These are phyloP conservation scores for Oxystoma pomonae DNA, from an alignment of 2,888 invertebrate genomes.

Conservation along the genomic window DNA sequence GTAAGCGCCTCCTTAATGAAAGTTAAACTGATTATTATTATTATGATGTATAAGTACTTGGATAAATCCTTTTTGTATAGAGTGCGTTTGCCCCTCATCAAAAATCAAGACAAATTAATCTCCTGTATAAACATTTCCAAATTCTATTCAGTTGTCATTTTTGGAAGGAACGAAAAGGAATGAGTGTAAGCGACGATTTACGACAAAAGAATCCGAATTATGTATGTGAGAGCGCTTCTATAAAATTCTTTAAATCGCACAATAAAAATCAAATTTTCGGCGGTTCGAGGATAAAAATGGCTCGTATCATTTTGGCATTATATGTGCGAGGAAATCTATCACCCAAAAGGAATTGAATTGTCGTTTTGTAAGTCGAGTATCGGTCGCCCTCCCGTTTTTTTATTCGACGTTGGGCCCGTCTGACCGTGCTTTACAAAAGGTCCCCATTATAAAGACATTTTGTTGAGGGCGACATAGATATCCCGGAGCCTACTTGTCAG, in stretches of 20 bases:
- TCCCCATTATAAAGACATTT: constrained; percentile 42
- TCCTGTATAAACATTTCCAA: constrained; percentile 11
- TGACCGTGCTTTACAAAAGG: constrained; percentile 41
- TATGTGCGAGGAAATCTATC: constrained; percentile 42
- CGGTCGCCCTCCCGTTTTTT: constrained; percentile 41
- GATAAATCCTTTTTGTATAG: not conserved
- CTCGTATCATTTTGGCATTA: constrained; percentile 48
- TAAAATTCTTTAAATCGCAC: constrained; percentile 27
- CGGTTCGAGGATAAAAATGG: constrained; percentile 25
- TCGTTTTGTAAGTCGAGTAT: constrained; percentile 35
- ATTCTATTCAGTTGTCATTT: constrained; percentile 14
- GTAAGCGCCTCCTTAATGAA: no score
- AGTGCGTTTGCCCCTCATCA: constrained; percentile 10
- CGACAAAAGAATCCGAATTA: not conserved
- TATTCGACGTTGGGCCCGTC: constrained; percentile 42
- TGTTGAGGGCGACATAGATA: constrained; percentile 44
- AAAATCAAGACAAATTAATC: constrained; percentile 13
- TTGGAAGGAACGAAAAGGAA: no score
- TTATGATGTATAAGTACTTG: no score
- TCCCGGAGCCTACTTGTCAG: constrained; percentile 40
- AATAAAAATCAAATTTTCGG: constrained; percentile 35
- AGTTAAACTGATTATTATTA: no score
- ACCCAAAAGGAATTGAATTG: constrained; percentile 47
- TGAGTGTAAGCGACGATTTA: not conserved
- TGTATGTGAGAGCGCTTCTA: constrained; percentile 15